Evolutionary conservation across 2,113 vertebrate species (phyloP).

Genomic region (Dicerorhinus sumatrensis): DNA sequence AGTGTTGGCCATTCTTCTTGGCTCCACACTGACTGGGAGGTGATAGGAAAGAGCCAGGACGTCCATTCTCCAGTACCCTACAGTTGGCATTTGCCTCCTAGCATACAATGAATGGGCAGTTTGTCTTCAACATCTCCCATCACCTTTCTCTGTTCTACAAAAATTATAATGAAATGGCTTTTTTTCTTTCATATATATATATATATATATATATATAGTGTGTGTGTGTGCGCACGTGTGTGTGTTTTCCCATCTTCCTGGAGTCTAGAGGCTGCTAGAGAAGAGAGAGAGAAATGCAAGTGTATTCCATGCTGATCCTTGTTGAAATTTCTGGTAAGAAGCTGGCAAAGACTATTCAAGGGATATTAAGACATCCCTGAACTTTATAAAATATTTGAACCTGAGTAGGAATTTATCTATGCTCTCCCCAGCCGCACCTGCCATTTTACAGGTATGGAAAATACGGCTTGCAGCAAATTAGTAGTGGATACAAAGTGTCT

Average conservation of each 20-base stretch:
- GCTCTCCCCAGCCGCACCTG: neutral
- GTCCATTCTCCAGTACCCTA: neutral
- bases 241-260: neutral
- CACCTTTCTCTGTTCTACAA: neutral
- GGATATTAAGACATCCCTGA: neutral
- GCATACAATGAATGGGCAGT: neutral
- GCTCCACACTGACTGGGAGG: neutral
- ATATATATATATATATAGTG: no score
- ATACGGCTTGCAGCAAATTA: constrained; percentile 48
- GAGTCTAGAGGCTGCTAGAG: neutral
- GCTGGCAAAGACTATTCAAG: neutral
- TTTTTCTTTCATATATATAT: neutral
- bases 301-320: no score
- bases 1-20: neutral
- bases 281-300: neutral
- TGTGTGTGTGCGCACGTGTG: no score
- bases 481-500: neutral
- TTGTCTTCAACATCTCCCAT: neutral
- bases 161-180: neutral
- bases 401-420: neutral
- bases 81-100: neutral
- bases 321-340: constrained; percentile 12
- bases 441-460: constrained; percentile 51
- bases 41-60: neutral
- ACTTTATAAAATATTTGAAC: neutral